Evolutionary conservation across 2,888 invertebrate species (phyloP), one percentile per base, ranked within the genome.

Genomic region (Empis stercorea): DNA sequence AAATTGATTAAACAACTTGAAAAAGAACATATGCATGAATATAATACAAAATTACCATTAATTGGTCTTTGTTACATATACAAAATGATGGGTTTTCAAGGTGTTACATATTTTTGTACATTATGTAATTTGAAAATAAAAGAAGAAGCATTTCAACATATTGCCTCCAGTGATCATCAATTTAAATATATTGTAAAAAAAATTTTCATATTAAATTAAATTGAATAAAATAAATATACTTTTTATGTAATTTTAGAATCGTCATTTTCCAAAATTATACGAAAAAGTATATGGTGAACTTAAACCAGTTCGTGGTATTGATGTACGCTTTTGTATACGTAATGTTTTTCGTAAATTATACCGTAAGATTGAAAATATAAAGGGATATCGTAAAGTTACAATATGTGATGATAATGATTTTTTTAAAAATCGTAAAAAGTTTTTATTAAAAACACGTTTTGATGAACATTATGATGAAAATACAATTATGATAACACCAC

Each of bases 311-410:
- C 32, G 32, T 2, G 43, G 30, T 32, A 11, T 48, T 43, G 45
- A 48, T 40, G 20, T 27, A 2, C 40, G 43, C 16, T 20, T 16
- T 15, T 37, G 37, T 11, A 30, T 52, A 15, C 46, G 48, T 2
- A 46, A 48, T 36, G 46, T 51, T 20, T 52, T 52, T 27, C 49
- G 52, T 10, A 51, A 52, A 48, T 39, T 52, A 9, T 52, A 52
- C 34, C 49, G 52, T 14, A 52, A 52, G 47, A 52, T 52, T 41
- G 52, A 52, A 39, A 51, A 49, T 34, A 46, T 43, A 13, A 49
- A 51, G 32, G 52, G 52, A 13, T 48, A 47, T 17, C 46, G 46
- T 9, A 30, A 46, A 34, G 41, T 52, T 20, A 36, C 42, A 10
- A 30, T 46, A 6, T 50, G 51, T 27, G 50, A 52, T 36, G 34